phyloP scores from a whole-genome alignment of 2,797 vertebrate species.

The Myotis findleyi region DNA sequence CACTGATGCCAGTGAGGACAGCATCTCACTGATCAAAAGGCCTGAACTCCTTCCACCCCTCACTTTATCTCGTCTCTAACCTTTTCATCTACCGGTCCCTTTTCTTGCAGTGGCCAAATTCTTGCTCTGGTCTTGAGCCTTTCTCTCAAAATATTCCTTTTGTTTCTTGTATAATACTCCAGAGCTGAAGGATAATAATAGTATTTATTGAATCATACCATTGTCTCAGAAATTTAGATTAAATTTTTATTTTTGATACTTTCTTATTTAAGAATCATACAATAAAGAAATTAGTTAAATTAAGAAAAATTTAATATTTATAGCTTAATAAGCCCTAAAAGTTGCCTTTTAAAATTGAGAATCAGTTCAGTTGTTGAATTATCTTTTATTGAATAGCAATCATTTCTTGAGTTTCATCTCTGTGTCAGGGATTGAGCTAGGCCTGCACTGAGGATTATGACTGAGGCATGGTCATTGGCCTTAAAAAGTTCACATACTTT shows the following conservation, averaged over 20 bases:
- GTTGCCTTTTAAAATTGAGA: constrained; percentile 49
- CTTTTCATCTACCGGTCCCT: not conserved
- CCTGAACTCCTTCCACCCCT: not conserved
- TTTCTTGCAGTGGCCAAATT: not conserved
- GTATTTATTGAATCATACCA: constrained; percentile 4
- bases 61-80: not conserved
- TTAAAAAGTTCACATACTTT: not conserved
- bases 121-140: not conserved
- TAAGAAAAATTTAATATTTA: constrained; percentile 16
- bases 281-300: not conserved
- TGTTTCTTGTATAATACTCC: not conserved
- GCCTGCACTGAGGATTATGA: not conserved
- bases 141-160: constrained; percentile 44
- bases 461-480: not conserved
- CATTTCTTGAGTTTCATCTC: not conserved
- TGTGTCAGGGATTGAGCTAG: not conserved
- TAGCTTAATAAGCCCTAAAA: constrained; percentile 10
- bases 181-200: not conserved
- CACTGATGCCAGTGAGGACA: not conserved
- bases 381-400: not conserved
- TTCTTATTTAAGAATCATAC: constrained; percentile 12
- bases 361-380: not conserved
- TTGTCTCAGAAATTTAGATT: constrained; percentile 37
- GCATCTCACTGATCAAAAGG: not conserved
- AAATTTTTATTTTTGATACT: constrained; percentile 1